Evolutionary conservation across 2,888 invertebrate species (phyloP), one percentile per base, ranked within the genome.

Genomic region (Pterobdella sp.): DNA sequence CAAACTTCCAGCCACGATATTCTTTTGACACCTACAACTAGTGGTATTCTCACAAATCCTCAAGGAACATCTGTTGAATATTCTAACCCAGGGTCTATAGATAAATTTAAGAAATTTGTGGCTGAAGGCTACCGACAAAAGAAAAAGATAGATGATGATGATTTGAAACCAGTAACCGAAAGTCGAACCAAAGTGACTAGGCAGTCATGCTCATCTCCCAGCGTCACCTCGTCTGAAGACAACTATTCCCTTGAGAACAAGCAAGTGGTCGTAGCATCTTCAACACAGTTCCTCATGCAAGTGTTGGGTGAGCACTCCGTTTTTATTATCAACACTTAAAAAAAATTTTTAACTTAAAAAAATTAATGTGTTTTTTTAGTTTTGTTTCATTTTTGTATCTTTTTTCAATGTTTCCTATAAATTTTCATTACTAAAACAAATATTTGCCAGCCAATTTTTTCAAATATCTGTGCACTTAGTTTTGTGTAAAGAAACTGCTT

Each of bases 171-270:
- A 18, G n/a, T 22, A 56, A 22, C 60, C 3, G 4, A 4, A 22
- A 26, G 60, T 56, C 7, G 4, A 26, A 22, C n/a, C 14, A 56
- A 56, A n/a, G 60, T 3, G 18, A 22, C 60, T 26, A 56, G 60
- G n/a, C 60, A 56, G n/a, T 56, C 60, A 3, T 56, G 60, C n/a
- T 56, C 60, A 4, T 56, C 60, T n/a, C 60, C 60, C 60, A 56
- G 60, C 60, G 26, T 56, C 4, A 14, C 60, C n/a, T 56, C 60
- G n/a, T 56, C 60, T 26, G 60, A 56, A 56, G 60, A 56, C 60
- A 14, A 56, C n/a, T 56, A 26, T 22, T 56, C 60, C 60, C 18
- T 3, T 26, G 60, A 56, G 60, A 14, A 3, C 26, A 26, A 56
- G 3, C 4, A 56, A 3, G 14, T 3, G 3, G 60, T 56, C 14